These are phyloP conservation scores for Nestor notabilis DNA, from an alignment of 2,113 vertebrate genomes.

Conservation along the genomic window DNA sequence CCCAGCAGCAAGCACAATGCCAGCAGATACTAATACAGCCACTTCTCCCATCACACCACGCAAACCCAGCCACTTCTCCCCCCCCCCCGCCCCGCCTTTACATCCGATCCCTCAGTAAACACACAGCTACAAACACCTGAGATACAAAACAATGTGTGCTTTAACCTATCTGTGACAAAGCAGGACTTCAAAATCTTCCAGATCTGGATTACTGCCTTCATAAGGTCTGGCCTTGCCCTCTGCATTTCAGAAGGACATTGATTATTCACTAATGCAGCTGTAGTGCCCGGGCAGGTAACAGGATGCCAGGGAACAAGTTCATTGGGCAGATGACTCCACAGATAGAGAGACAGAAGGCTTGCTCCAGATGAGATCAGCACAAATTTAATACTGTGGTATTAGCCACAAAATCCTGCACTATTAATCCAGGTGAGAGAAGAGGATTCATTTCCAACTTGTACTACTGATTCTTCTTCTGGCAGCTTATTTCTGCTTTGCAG, in stretches of 20 bases:
- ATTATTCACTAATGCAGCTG: background rate
- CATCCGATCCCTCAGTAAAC: background rate
- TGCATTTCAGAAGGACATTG: background rate
- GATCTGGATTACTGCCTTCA: background rate
- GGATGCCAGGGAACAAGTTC: fast-evolving
- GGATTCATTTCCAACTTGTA: background rate
- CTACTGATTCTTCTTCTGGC: background rate
- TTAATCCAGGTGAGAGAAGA: background rate
- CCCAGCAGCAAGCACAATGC: background rate
- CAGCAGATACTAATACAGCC: background rate
- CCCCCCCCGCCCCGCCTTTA: fast-evolving
- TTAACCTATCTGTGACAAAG: background rate
- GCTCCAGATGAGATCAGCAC: background rate
- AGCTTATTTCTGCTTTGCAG: background rate
- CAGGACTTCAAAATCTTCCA: background rate
- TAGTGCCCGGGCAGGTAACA: background rate
- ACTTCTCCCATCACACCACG: no score
- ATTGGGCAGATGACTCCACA: background rate
- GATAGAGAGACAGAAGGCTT: background rate
- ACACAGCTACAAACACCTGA: background rate
- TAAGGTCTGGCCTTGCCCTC: background rate
- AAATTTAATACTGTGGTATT: background rate
- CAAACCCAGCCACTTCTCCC: no score
- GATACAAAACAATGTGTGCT: background rate
- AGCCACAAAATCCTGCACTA: background rate